These are phyloP conservation scores for Catostomus latipinnis DNA, from an alignment of 2,797 vertebrate genomes.

Conservation along the genomic window DNA sequence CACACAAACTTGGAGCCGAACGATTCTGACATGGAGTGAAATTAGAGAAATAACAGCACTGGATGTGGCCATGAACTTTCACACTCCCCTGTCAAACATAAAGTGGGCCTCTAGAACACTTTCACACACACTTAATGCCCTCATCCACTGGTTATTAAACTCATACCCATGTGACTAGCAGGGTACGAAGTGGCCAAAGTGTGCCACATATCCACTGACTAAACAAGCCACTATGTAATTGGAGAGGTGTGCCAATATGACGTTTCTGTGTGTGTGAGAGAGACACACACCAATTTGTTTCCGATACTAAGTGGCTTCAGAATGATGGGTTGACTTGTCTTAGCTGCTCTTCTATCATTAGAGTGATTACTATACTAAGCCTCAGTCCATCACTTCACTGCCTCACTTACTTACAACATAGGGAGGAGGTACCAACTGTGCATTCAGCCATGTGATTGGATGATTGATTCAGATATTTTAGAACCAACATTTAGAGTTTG, in stretches of 20 bases:
- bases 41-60: constrained; percentile 30
- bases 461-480: background rate
- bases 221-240: constrained; percentile 8
- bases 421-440: background rate
- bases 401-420: background rate
- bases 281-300: background rate
- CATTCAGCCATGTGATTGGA: background rate
- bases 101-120: constrained; percentile 14
- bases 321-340: background rate
- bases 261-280: background rate
- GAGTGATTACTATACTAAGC: constrained; percentile 8
- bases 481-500: too few relatives aligned
- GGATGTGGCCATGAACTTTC: constrained; percentile 30
- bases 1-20: constrained; percentile 11
- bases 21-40: constrained; percentile 26
- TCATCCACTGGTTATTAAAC: background rate
- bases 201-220: constrained; percentile 5
- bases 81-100: constrained; percentile 17
- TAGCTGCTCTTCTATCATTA: background rate
- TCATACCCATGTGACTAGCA: constrained; percentile 11
- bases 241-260: background rate
- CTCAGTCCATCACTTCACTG: background rate
- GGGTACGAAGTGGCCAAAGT: background rate
- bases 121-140: constrained; percentile 23
- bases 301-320: background rate